Percentiles rank a stretch among this genome's conserved stretches.
These are phyloP conservation scores for Apodemia hepburni DNA, from an alignment of 2,888 invertebrate genomes.

Conservation along the genomic window DNA sequence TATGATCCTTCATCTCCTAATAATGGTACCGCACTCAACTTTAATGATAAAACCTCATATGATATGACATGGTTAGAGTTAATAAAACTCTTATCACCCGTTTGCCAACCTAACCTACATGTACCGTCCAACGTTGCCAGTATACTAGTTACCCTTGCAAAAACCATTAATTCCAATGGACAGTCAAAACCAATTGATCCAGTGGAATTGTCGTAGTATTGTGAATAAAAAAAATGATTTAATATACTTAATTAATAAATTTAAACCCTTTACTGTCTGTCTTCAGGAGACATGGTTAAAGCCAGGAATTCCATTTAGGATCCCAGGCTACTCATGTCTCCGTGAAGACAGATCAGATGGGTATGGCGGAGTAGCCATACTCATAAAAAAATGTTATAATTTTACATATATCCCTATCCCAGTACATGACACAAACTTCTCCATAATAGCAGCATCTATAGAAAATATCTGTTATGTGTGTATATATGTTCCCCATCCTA, in stretches of 20 bases:
- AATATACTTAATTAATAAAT: too few relatives aligned
- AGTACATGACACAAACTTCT: background rate
- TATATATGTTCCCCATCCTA: background rate
- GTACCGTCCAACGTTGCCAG: constrained; percentile 7
- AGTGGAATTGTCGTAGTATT: background rate
- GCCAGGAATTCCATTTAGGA: constrained; percentile 21
- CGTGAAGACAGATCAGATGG: constrained; percentile 28
- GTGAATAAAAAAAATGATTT: background rate
- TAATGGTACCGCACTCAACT: too few relatives aligned
- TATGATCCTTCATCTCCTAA: too few relatives aligned
- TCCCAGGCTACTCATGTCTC: constrained; percentile 31
- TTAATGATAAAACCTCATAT: too few relatives aligned
- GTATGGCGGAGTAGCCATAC: constrained; percentile 21
- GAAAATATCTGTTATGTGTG: background rate
- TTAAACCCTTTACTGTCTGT: constrained; percentile 17
- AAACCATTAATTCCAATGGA: constrained; percentile 1
- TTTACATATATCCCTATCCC: background rate
- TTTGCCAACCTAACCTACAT: background rate
- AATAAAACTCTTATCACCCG: background rate
- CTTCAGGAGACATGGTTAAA: constrained; percentile 28
- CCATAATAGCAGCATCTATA: background rate
- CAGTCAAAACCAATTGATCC: background rate
- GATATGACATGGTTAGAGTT: background rate
- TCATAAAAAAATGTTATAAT: constrained; percentile 15
- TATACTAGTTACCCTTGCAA: background rate